Percentiles rank a stretch among this genome's conserved stretches.
These are phyloP conservation scores for Bhutanitis thaidina DNA, from an alignment of 2,888 invertebrate species.

Conservation along the genomic window DNA sequence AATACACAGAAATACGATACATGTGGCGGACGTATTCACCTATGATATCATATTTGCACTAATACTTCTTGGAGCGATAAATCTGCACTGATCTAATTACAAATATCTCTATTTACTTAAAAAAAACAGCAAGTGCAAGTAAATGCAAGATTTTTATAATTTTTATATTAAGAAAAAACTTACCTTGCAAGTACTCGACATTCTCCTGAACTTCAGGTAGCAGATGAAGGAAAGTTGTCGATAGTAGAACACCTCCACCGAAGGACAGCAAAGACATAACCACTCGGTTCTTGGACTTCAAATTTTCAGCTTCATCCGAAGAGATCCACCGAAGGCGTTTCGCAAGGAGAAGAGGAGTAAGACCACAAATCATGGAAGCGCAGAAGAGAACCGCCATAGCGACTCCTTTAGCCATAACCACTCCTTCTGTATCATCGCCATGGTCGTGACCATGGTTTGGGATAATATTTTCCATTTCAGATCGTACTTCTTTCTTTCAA, in stretches of 20 bases:
- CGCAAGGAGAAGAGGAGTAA: conserved; percentile 85
- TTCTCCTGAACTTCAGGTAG: conserved; percentile 88
- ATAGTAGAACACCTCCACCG: conserved; percentile 90
- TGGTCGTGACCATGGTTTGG: conserved; percentile 30
- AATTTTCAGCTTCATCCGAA: conserved; percentile 63
- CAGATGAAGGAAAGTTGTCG: conserved; percentile 90
- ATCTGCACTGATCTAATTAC: too few species aligned
- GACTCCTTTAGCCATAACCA: conserved; percentile 86
- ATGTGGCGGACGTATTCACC: too few species aligned
- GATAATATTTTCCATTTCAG: conserved; percentile 28
- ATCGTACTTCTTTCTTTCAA: conserved; percentile 19
- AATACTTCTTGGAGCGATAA: too few species aligned
- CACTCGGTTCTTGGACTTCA: conserved; percentile 68
- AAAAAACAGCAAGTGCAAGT: too few species aligned
- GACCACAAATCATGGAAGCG: conserved; percentile 87
- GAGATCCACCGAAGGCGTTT: conserved; percentile 82
- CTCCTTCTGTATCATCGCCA: conserved; percentile 56
- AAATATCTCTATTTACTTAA: too few species aligned
- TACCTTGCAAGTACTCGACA: conserved; percentile 80
- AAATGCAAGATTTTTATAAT: too few species aligned
- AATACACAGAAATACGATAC: too few species aligned
- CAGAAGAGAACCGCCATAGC: conserved; percentile 88
- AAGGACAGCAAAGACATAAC: conserved; percentile 86
- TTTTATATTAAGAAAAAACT: conserved; percentile 32
- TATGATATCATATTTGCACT: too few species aligned